A percentile compares a stretch with the other conserved stretches of the same genome.
These are phyloP conservation scores for Perodicticus potto DNA, from an alignment of 2,797 vertebrate genomes.

Conservation along the genomic window DNA sequence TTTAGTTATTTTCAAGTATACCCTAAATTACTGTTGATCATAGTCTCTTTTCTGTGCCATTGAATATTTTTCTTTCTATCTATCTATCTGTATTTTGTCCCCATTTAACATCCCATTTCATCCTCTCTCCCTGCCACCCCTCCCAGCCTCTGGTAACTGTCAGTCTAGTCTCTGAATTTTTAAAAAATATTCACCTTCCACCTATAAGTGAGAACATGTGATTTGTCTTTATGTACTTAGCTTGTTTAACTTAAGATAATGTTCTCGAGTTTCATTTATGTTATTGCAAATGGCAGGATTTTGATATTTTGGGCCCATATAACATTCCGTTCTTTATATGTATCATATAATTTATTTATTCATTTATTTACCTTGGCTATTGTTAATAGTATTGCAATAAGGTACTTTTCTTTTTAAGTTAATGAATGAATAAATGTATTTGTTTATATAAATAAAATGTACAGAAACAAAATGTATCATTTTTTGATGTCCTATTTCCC, in stretches of 20 bases:
- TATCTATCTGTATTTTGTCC: neutral
- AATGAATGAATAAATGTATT: conserved; percentile 7
- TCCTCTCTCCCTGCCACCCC: neutral
- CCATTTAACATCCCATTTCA: neutral
- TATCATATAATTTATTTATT: neutral
- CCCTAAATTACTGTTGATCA: neutral
- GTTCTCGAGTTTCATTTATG: neutral
- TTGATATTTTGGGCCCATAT: neutral
- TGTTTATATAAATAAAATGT: neutral
- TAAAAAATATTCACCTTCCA: neutral
- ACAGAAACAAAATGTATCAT: neutral
- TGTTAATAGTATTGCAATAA: neutral
- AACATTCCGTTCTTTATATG: neutral
- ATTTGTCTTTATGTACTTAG: neutral
- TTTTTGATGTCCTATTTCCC: neutral
- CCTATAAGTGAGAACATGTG: neutral
- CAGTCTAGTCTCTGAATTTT: neutral
- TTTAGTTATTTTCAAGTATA: neutral
- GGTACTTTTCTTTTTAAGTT: neutral
- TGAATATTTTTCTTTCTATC: neutral
- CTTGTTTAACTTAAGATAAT: neutral
- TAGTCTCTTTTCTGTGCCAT: neutral
- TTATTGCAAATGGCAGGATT: neutral
- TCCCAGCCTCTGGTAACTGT: neutral
- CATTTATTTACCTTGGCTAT: neutral